phyloP scores from a whole-genome alignment of 1,140 invertebrate genomes.

The Euwallacea fornicatus region DNA sequence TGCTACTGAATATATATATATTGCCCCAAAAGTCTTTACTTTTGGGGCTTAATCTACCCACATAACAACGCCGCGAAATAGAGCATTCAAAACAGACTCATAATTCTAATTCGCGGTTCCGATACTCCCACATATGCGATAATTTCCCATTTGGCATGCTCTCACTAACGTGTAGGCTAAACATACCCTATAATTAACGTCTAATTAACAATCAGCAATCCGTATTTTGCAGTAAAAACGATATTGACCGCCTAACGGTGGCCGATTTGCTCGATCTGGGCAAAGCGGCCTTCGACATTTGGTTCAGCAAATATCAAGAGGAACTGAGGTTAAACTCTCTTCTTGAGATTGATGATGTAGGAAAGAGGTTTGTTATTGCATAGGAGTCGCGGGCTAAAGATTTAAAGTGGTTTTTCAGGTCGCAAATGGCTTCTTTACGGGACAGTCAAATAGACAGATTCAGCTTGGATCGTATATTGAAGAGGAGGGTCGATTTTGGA shows the following conservation, averaged over 20 bases:
- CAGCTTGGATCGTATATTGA: constrained; percentile 18
- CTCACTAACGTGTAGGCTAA: background rate
- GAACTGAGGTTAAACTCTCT: constrained; percentile 5
- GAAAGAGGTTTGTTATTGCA: background rate
- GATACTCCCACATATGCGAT: background rate
- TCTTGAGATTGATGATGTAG: background rate
- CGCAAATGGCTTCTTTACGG: constrained; percentile 13
- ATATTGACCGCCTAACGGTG: constrained; percentile 20
- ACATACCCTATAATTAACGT: constrained; percentile 7
- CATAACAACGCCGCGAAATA: too few species aligned
- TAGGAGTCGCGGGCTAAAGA: background rate
- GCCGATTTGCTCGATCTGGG: constrained; percentile 24
- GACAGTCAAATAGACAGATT: constrained; percentile 26
- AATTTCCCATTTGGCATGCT: constrained; percentile 19
- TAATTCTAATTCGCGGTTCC: too few species aligned
- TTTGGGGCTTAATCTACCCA: too few species aligned
- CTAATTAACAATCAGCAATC: constrained; percentile 17
- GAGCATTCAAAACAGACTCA: too few species aligned
- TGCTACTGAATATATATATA: too few species aligned
- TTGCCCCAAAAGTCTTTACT: too few species aligned
- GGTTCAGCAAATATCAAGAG: constrained; percentile 23
- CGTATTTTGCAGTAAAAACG: constrained; percentile 30
- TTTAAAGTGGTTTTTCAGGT: constrained; percentile 2
- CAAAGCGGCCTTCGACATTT: constrained; percentile 20
- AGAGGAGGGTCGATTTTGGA: constrained; percentile 39